These are phyloP conservation scores for Dynastes grantii DNA, from an alignment of 2,888 invertebrate species.

Conservation along the genomic window DNA sequence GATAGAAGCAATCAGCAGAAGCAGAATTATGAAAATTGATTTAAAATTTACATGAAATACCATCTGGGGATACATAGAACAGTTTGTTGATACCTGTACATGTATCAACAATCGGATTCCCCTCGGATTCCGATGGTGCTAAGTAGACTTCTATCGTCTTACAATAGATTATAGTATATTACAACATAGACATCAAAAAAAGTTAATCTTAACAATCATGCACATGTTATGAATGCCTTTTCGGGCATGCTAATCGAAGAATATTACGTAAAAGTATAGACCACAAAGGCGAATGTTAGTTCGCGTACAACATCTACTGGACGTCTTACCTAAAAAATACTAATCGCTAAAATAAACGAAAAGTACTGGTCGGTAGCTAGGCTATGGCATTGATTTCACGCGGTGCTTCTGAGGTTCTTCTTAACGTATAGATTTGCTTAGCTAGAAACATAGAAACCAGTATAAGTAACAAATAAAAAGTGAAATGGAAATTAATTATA, in stretches of 20 bases:
- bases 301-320: conserved; percentile 16
- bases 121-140: too few species aligned
- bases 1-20: too few species aligned
- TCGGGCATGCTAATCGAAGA: neutral
- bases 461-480: neutral
- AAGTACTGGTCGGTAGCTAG: neutral
- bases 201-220: conserved; percentile 4
- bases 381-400: conserved; percentile 11
- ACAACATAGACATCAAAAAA: conserved; percentile 4
- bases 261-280: neutral
- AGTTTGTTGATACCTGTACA: too few species aligned
- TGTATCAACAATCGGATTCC: too few species aligned
- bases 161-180: neutral
- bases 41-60: too few species aligned
- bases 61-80: too few species aligned
- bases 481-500: neutral
- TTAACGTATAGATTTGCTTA: conserved; percentile 10
- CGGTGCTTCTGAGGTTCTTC: neutral
- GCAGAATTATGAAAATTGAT: too few species aligned
- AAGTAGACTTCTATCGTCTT: neutral
- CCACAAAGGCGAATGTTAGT: conserved; percentile 4
- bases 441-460: conserved; percentile 9
- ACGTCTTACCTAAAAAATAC: conserved; percentile 1
- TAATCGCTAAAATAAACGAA: neutral
- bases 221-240: neutral